phyloP scores from a whole-genome alignment of 2,888 invertebrate species.

The Idaea aversata region DNA sequence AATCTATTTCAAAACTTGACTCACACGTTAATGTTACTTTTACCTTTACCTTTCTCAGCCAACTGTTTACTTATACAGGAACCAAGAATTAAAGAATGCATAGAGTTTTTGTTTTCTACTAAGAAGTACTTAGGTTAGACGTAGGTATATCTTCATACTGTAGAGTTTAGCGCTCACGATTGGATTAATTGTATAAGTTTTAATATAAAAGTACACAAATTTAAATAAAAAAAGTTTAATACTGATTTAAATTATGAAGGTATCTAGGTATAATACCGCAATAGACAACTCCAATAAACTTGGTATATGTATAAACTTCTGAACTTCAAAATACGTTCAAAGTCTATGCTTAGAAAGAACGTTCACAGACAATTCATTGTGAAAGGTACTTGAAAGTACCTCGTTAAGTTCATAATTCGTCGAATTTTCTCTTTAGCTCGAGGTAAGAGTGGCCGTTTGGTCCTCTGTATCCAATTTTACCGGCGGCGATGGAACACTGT shows the following conservation, averaged over 20 bases:
- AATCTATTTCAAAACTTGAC: slow-evolving; percentile 47
- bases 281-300: background rate
- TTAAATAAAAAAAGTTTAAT: no score
- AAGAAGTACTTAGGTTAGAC: background rate
- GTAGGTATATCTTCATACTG: no score
- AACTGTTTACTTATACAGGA: no score
- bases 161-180: no score
- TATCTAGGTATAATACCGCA: background rate
- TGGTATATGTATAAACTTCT: background rate
- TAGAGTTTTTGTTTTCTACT: background rate
- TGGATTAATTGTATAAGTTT: no score
- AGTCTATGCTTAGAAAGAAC: background rate
- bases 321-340: background rate
- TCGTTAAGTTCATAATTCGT: slow-evolving; percentile 28
- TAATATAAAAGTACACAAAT: no score
- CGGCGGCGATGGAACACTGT: slow-evolving; percentile 44
- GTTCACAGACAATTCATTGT: background rate
- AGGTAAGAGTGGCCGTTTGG: slow-evolving; percentile 52
- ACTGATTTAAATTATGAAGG: no score
- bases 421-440: slow-evolving; percentile 33
- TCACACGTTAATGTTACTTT: background rate
- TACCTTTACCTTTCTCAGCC: slow-evolving; percentile 1
- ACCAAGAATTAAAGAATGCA: background rate
- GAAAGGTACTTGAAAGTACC: slow-evolving; percentile 6
- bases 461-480: slow-evolving; percentile 42